A percentile compares a stretch with the other conserved stretches of the same genome.
Conservation (phyloP, 2,888 invertebrate species). For the Pristionchus japonicus region DNA sequence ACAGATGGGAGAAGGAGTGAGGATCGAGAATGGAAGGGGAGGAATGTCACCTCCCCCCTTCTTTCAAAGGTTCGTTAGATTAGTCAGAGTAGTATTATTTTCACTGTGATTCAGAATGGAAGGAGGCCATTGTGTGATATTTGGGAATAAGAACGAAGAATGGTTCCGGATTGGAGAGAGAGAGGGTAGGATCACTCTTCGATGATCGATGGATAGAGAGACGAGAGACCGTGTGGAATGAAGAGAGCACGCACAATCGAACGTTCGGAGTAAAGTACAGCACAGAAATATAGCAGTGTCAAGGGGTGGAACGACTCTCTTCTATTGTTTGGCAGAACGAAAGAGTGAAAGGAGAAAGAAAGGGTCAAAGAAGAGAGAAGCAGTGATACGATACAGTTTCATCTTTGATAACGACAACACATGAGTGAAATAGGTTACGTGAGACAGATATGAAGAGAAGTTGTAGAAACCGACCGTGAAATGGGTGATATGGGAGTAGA, state of each 20-base stretch:
- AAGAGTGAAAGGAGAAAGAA: neutral
- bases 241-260: neutral
- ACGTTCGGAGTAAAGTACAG: neutral
- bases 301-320: slow-evolving; percentile 6
- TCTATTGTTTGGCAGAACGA: neutral
- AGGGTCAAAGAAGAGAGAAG: neutral
- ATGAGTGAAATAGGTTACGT: neutral
- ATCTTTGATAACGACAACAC: neutral
- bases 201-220: neutral
- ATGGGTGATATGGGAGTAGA: neutral
- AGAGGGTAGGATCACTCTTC: neutral
- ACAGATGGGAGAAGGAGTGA: neutral
- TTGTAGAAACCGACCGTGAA: neutral
- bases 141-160: neutral
- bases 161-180: neutral
- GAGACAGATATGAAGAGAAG: neutral
- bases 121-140: neutral
- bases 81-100: slow-evolving; percentile 30
- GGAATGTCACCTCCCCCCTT: neutral
- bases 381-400: neutral
- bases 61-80: neutral
- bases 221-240: neutral
- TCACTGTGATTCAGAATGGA: slow-evolving; percentile 11
- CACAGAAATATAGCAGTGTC: neutral
- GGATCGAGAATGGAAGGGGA: neutral